Evolutionary conservation across 2,113 vertebrate species (phyloP), one percentile per base, ranked within the genome.

Genomic region (Bagarius yarrelli): DNA sequence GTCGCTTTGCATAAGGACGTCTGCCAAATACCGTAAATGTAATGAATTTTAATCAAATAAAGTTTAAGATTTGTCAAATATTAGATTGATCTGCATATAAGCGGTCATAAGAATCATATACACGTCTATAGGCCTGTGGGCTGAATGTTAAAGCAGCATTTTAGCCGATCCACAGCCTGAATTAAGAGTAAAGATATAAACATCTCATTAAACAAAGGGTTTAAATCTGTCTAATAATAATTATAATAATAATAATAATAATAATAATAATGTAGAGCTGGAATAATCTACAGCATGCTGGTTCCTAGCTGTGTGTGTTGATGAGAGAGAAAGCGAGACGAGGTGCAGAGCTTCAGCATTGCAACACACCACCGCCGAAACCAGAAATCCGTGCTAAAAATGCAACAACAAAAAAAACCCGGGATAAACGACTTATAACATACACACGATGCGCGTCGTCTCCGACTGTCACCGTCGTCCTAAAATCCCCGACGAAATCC

Each of bases 401-500:
- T 25, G 1, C 15, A 11, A 32, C 18, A 32, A 6, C 23, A 18
- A 25, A 8, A 19, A 9, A 72, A 53, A 72, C 12, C 4, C 1
- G 15, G 6, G 50, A n/a, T 47, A 47, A 81, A 74, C 30, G 21
- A 14, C 19, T 8, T 19, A 32, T 40, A 34, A 15, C 44, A 30
- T 53, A 50, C 9, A 55, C 32, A 61, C 47, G 23, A 21, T 23
- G 36, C 8, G 9, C 9, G 36, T 14, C 4, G 2, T 23, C 25
- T 36, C 34, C 44, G 55, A 34, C 32, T 59, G 30, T 34, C 71
- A 18, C 19, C 59, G 47, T 5, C 47, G 1, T 5, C 50, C 66
- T 25, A 25, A 59, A 64, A 8, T 36, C 30, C 59, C 52, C 15
- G 80, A 67, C 56, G 77, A 79, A 47, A 85, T 55, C 81, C 79